phyloP scores from a whole-genome alignment of 2,888 invertebrate genomes.

The Andrena bucephala region DNA sequence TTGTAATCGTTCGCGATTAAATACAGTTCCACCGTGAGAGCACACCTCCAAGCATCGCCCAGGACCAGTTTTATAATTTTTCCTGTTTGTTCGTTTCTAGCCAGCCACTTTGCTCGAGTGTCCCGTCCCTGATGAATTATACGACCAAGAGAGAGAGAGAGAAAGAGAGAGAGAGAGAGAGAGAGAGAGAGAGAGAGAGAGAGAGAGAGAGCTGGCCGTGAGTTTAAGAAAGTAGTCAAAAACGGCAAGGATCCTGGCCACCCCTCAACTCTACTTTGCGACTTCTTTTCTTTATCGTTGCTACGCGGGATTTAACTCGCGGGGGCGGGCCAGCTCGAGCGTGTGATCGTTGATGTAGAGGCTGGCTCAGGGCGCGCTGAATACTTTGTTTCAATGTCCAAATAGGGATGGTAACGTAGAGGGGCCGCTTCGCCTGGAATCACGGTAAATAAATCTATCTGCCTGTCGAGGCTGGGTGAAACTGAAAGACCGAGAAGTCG shows the following conservation, averaged over 20 bases:
- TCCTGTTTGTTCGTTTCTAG: background rate
- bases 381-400: constrained; percentile 64
- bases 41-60: background rate
- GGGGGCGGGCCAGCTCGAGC: constrained; percentile 49
- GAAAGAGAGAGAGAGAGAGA: background rate
- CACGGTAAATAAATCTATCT: constrained; percentile 44
- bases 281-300: constrained; percentile 61
- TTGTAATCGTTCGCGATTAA: background rate
- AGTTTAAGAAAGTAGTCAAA: constrained; percentile 34
- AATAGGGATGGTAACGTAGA: constrained; percentile 27
- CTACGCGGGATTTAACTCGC: constrained; percentile 64
- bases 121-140: constrained; percentile 27
- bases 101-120: background rate
- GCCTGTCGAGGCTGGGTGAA: background rate
- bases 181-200: too few relatives aligned
- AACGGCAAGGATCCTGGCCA: constrained; percentile 19
- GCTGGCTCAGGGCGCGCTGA: constrained; percentile 46
- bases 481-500: background rate
- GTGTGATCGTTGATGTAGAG: constrained; percentile 67
- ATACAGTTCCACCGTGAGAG: background rate
- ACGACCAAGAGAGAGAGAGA: background rate
- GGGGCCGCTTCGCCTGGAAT: background rate
- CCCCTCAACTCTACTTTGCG: constrained; percentile 55
- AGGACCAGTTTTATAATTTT: background rate
- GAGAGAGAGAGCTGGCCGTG: constrained; percentile 21